These are phyloP conservation scores for Ephestia elutella DNA, from an alignment of 1,140 invertebrate species.

Conservation along the genomic window DNA sequence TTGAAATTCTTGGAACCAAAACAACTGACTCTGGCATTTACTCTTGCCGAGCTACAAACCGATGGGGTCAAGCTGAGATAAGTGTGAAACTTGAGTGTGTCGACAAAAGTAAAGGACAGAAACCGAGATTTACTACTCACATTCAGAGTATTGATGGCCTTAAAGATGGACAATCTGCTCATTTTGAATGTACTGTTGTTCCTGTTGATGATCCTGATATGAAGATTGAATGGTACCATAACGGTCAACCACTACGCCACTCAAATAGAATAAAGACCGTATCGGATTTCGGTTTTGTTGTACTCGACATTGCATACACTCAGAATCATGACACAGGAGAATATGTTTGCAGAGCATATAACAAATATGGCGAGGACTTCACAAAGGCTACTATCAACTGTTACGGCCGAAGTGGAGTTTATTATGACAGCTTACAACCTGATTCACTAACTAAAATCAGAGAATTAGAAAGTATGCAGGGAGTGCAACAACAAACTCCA, in stretches of 20 bases:
- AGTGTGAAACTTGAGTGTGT: conserved; percentile 88
- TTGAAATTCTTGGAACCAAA: conserved; percentile 93
- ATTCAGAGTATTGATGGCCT: conserved; percentile 89
- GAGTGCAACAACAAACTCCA: conserved; percentile 75
- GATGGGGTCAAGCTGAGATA: conserved; percentile 90
- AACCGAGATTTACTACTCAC: conserved; percentile 88
- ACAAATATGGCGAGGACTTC: conserved; percentile 93
- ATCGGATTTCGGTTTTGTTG: conserved; percentile 96
- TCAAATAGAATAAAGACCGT: conserved; percentile 94
- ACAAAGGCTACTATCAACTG: conserved; percentile 89
- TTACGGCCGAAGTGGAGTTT: conserved; percentile 90
- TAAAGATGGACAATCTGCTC: conserved; percentile 92
- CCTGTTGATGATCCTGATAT: conserved; percentile 95
- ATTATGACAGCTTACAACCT: conserved; percentile 94
- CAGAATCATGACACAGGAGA: conserved; percentile 95
- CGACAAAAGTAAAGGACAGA: conserved; percentile 88
- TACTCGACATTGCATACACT: conserved; percentile 95
- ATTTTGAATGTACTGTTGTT: conserved; percentile 93
- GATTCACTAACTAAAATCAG: conserved; percentile 93
- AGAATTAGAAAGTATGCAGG: conserved; percentile 86
- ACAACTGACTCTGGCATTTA: conserved; percentile 91
- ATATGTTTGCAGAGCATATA: conserved; percentile 91
- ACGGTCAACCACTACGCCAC: conserved; percentile 89
- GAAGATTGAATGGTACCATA: conserved; percentile 97
- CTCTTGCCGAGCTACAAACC: conserved; percentile 90